Evolutionary conservation across 2,888 invertebrate species (phyloP), one percentile per base, ranked within the genome.

Genomic region (Anthoptus insignis): DNA sequence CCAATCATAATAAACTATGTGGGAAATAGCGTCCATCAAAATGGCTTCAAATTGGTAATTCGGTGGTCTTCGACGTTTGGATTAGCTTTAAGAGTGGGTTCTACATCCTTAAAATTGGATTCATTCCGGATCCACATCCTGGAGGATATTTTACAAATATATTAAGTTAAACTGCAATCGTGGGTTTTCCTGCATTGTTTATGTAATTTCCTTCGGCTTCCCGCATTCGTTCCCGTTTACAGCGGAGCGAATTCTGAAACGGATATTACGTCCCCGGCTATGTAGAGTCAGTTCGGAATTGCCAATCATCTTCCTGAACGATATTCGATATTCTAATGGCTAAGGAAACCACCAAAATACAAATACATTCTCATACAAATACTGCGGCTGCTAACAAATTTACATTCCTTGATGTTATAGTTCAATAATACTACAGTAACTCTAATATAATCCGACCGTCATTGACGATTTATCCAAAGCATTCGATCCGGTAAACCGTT

Each of bases 161-260:
- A 14, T 24, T 37, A 3, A 13, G 14, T 39, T 56, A 6, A 57
- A 11, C 45, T 57, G 13, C 27, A 29, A 57, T 57, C 21, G 29
- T 13, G n/a, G 5, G 53, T 47, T 45, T 9, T 19, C 54, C 32
- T 53, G 45, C 45, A 61, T 39, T 53, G 27, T 60, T 60, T 45
- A 45, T 53, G 79, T 79, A 78, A 83, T 85, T 86, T 85, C 85
- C 83, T 80, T 67, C 57, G 65, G 70, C 69, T 72, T 70, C 73
- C 67, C 69, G 69, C 68, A 71, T 64, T 70, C 72, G 70, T 39
- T 71, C 73, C 73, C 67, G 64, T 71, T 74, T 75, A 68, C 67
- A 64, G 58, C 56, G 67, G 64, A 69, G 73, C 76, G 68, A 69
- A 73, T 74, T 74, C 67, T 75, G 70, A 64, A 70, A 68, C 80